A percentile compares a stretch with the other conserved stretches of the same genome.
phyloP scores from a whole-genome alignment of 1,140 invertebrate species.

The Schlechtendalia chinensis region DNA sequence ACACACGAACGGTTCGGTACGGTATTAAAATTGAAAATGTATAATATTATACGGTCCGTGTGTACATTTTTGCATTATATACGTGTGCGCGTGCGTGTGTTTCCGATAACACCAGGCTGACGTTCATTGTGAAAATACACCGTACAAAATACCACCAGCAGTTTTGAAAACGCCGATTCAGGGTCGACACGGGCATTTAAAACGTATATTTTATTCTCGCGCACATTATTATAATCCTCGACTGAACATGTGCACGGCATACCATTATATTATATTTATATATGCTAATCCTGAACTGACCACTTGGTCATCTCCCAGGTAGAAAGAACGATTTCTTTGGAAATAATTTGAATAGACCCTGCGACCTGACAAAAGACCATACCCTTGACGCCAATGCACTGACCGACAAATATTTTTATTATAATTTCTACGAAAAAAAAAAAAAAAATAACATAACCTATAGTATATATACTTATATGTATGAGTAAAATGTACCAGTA shows the following conservation, averaged over 20 bases:
- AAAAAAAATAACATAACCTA: neutral
- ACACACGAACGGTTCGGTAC: too few relatives aligned
- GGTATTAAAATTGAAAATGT: slow-evolving; percentile 33
- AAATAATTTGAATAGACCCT: slow-evolving; percentile 40
- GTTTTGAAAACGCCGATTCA: slow-evolving; percentile 46
- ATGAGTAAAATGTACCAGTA: neutral
- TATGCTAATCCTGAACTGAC: slow-evolving; percentile 46
- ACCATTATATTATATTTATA: slow-evolving; percentile 19
- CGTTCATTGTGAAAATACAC: slow-evolving; percentile 38
- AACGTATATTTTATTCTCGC: slow-evolving; percentile 40
- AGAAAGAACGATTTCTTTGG: slow-evolving; percentile 36
- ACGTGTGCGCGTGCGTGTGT: neutral
- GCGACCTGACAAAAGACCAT: slow-evolving; percentile 11
- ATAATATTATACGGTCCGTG: neutral
- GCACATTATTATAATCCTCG: slow-evolving; percentile 21
- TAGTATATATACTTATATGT: neutral
- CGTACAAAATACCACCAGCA: slow-evolving; percentile 44
- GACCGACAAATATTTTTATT: slow-evolving; percentile 4
- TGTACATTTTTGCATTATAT: slow-evolving; percentile 32
- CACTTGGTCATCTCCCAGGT: slow-evolving; percentile 34
- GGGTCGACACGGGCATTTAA: slow-evolving; percentile 45
- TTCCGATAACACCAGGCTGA: slow-evolving; percentile 42
- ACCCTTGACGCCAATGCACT: neutral
- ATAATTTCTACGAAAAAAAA: neutral
- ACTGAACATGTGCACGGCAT: slow-evolving; percentile 26